phyloP scores from a whole-genome alignment of 1,140 invertebrate species.

The Eriosoma lanigerum region DNA sequence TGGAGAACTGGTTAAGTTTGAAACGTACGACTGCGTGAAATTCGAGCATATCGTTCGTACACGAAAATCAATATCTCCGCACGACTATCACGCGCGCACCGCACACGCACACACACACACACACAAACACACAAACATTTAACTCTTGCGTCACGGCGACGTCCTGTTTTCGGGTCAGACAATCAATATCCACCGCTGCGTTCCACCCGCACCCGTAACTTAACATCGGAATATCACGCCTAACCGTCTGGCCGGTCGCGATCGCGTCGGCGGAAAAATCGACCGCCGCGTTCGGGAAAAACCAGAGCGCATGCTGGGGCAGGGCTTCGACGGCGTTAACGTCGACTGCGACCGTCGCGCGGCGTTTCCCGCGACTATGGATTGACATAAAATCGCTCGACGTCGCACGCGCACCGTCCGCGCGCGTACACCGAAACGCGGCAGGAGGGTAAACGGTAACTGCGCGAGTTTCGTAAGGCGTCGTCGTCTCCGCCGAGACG shows the following conservation, averaged over 20 bases:
- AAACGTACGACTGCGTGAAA: no score
- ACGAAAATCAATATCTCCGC: conserved; percentile 18
- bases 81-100: no score
- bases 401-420: neutral
- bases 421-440: neutral
- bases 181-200: neutral
- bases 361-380: neutral
- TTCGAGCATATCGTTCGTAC: no score
- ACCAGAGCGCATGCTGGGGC: neutral
- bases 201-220: neutral
- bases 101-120: no score
- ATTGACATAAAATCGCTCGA: no score
- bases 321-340: neutral
- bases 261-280: neutral
- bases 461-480: conserved; percentile 1
- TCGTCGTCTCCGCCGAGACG: neutral
- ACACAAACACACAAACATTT: conserved; percentile 9
- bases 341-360: conserved; percentile 2
- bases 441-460: no score
- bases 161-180: neutral
- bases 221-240: no score
- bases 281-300: conserved; percentile 7
- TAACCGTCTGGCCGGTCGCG: neutral
- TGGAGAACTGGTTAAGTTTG: no score
- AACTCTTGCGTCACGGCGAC: conserved; percentile 7